Percentiles rank a stretch among this genome's conserved stretches.
These are phyloP conservation scores for Bubo bubo DNA, from an alignment of 2,113 vertebrate genomes.

Conservation along the genomic window DNA sequence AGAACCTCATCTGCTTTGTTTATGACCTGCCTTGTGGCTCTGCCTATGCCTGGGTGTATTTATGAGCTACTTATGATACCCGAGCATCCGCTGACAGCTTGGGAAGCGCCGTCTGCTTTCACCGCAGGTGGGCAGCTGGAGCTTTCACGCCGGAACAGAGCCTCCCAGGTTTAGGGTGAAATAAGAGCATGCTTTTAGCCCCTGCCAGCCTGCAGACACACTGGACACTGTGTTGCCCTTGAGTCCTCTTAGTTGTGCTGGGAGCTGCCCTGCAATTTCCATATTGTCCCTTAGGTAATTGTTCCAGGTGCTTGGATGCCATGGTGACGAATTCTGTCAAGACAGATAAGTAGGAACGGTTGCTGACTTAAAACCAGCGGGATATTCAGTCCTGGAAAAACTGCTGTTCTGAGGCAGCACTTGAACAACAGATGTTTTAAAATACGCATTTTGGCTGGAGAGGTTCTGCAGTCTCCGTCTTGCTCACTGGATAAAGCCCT, in stretches of 20 bases:
- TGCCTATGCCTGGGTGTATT: not conserved
- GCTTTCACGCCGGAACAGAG: accelerated
- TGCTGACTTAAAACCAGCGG: slow-evolving; percentile 17
- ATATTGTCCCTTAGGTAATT: not conserved
- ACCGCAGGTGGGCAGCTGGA: not conserved
- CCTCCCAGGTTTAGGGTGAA: not conserved
- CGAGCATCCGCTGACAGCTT: not conserved
- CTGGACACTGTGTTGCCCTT: not conserved
- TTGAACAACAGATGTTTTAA: not conserved
- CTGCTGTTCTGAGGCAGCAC: not conserved
- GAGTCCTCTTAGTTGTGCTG: not conserved
- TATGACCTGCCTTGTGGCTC: not conserved
- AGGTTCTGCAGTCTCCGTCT: not conserved
- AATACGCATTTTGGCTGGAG: not conserved
- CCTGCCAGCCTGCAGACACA: not conserved
- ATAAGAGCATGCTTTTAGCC: not conserved
- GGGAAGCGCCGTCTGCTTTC: not conserved
- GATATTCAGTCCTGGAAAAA: not conserved
- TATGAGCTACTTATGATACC: not conserved
- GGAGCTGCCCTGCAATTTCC: not conserved
- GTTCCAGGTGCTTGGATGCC: slow-evolving; percentile 28
- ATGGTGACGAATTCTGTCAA: slow-evolving; percentile 33
- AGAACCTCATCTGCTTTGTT: not conserved
- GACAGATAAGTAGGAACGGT: not conserved
- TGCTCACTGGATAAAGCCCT: not conserved